Base-by-base conservation (phyloP, 2,888 invertebrate species). In the Ophion slaviceki region DNA sequence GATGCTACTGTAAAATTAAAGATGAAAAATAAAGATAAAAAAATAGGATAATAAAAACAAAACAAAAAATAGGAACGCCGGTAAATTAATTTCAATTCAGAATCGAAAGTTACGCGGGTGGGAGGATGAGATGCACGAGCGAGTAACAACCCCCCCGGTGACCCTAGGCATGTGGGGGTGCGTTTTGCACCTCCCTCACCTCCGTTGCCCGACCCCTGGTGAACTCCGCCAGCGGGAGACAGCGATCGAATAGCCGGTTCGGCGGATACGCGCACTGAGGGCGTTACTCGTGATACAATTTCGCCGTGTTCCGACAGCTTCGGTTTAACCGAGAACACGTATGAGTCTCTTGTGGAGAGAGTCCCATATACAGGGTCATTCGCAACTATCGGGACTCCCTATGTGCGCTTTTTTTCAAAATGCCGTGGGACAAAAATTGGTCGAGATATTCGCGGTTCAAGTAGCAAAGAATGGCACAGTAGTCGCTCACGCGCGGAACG, bases 271-370 rank as follows among this genome's bases (percentile, higher is more conserved):
- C 53, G 53, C 77, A 71, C 36, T 61, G 53, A 80, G 83, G 67
- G 80, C 86, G 82, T 85, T 70, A 74, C 64, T 77, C 84, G 77
- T 74, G 80, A 85, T 85, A 85, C 67, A 85, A 85, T 85, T 85
- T 85, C 68, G 81, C 14, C 53, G 74, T 85, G 74, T 81, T 74
- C 72, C 74, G 81, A 81, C 84, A 85, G 84, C 80, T 81, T 68
- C 74, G 78, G 81, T 74, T 62, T 81, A 84, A 84, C 84, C 84
- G 84, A 74, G 80, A 84, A 84, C 84, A 81, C 84, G 84, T 78
- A 78, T 67, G 62, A 36, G 77, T 81, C 78, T 72, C 84, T 68
- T 45, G 68, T 81, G 72, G 84, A 36, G 53, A 53, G 53, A 32
- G 67, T 24, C 36, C 53, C 3, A 17, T 3, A 14, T 53, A 53